phyloP scores from a whole-genome alignment of 2,888 invertebrate species.

The Mythimna pallens region DNA sequence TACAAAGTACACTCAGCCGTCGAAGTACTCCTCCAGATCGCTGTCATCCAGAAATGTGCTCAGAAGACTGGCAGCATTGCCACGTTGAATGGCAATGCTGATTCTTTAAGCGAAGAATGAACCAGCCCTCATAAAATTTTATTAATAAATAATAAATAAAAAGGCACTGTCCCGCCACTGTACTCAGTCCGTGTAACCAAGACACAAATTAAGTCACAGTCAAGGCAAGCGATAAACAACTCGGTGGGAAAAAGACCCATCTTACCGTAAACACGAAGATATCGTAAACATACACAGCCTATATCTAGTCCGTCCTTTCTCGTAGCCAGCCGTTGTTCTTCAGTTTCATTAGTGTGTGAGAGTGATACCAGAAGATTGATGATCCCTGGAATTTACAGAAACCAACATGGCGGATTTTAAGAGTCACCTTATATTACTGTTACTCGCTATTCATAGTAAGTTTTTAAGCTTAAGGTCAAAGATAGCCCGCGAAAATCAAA shows the following conservation, averaged over 20 bases:
- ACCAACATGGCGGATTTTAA: conserved; percentile 23
- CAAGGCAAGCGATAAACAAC: conserved; percentile 11
- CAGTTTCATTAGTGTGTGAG: neutral
- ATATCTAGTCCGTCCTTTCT: conserved; percentile 3
- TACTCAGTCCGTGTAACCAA: neutral
- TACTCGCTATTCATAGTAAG: conserved; percentile 40
- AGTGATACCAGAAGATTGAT: neutral
- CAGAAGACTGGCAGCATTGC: too few species aligned
- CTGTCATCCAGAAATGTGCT: too few species aligned
- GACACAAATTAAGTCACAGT: neutral
- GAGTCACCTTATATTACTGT: conserved; percentile 10
- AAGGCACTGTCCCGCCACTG: neutral
- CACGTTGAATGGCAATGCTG: too few species aligned
- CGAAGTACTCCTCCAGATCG: too few species aligned
- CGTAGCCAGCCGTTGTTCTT: neutral
- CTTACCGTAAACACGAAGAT: conserved; percentile 20
- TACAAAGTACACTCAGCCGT: too few species aligned
- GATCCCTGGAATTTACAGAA: neutral
- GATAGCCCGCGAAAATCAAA: too few species aligned
- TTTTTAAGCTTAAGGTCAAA: neutral
- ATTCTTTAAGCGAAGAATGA: too few species aligned
- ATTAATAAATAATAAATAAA: too few species aligned
- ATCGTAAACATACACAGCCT: conserved; percentile 9
- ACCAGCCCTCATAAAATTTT: too few species aligned
- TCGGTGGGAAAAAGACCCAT: conserved; percentile 24